Base-by-base conservation (phyloP, 2,888 invertebrate species). In the Ethmia dodecea region DNA sequence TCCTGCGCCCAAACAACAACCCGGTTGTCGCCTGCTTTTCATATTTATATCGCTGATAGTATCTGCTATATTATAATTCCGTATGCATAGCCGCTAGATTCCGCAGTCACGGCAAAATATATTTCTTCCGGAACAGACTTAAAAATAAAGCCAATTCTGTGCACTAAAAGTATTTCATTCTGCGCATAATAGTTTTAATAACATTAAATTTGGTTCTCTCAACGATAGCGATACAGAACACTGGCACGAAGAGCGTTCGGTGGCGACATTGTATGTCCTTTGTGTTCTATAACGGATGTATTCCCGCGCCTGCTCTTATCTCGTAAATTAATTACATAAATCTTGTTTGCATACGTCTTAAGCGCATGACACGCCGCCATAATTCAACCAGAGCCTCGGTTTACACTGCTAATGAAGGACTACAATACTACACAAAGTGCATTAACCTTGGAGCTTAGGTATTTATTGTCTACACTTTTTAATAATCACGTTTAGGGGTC, bases 241-340 rank as follows among this genome's bases (percentile, higher is more conserved):
- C 50, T 49, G 41, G 47, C 42, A 42, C 43, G 37, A 37, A 41
- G 42, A 49, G 35, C 39, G 42, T 44, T 43, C 47, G 45, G 50
- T 57, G 49, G 55, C 53, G 55, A 47, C 59, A 55, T 48, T 56
- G 47, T 30, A 53, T 54, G 52, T 59, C 73, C 72, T 78, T 79
- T 79, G 77, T 79, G 53, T 58, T 64, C 60, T 46, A 54, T 68
- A 74, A 66, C 67, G 67, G 71, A 74, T 70, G 70, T 75, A 68
- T 70, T 67, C 65, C 60, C 71, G 66, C 67, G 63, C 59, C 61
- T 66, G 76, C 71, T 78, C 81, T 83, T 84, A 84, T 86, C 84
- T 79, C 70, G 72, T 74, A 83, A 84, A 86, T 86, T 84, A 84
- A 84, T 84, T 81, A 84, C 81, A 86, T 86, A 86, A 84, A 86